Conservation (phyloP, 2,888 invertebrate genomes). For the Tiphia femorata region DNA sequence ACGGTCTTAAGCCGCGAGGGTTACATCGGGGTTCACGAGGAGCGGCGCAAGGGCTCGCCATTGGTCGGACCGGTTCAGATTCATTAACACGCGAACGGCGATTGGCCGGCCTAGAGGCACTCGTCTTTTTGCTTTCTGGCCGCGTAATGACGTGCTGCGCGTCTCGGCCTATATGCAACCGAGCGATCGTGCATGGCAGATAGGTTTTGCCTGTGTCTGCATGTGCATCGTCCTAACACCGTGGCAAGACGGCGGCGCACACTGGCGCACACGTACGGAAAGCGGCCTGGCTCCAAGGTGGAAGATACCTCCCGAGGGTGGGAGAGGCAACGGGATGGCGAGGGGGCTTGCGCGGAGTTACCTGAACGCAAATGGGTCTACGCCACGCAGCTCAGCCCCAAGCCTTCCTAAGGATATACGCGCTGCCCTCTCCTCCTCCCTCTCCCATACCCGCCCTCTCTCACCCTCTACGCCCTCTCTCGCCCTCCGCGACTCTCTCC, state of each 20-base stretch:
- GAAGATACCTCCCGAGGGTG: slow-evolving; percentile 36
- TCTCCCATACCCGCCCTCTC: neutral
- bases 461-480: neutral
- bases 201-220: slow-evolving; percentile 50
- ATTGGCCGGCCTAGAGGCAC: slow-evolving; percentile 53
- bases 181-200: slow-evolving; percentile 64
- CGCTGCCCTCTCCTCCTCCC: slow-evolving; percentile 6
- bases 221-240: slow-evolving; percentile 36
- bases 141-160: slow-evolving; percentile 59
- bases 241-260: neutral
- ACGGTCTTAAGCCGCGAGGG: slow-evolving; percentile 47
- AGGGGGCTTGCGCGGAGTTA: slow-evolving; percentile 40
- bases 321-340: slow-evolving; percentile 49
- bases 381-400: slow-evolving; percentile 52
- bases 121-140: slow-evolving; percentile 57
- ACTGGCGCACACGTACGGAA: neutral
- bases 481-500: neutral
- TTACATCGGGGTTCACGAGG: slow-evolving; percentile 44
- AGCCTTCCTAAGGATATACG: slow-evolving; percentile 34
- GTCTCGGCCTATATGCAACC: slow-evolving; percentile 53
- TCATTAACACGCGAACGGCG: slow-evolving; percentile 58
- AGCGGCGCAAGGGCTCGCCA: slow-evolving; percentile 38
- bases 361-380: slow-evolving; percentile 52
- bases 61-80: slow-evolving; percentile 61
- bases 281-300: slow-evolving; percentile 3